Evolutionary conservation across 2,113 vertebrate species (phyloP), one percentile per base, ranked within the genome.

Genomic region (Phalacrocorax pelagicus): DNA sequence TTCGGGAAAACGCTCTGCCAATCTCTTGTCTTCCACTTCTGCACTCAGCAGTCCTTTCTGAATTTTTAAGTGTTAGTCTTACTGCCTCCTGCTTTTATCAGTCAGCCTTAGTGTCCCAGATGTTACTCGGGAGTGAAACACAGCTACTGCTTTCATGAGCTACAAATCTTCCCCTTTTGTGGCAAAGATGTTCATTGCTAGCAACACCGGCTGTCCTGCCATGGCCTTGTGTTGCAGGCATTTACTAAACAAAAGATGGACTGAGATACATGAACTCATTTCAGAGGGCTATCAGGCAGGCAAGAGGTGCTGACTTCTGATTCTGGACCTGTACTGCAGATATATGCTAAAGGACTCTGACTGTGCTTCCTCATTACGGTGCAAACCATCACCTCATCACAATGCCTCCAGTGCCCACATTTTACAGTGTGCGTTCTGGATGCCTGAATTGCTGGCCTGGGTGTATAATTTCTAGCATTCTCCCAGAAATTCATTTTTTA

Each of bases 311-410:
- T 82, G 49, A 72, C 12, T 47, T 47, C 40, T 2, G 12, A 27
- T 59, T 59, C 61, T 51, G 57, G 38, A 42, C 29, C 46, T 61
- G 24, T 36, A 51, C 19, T 21, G 26, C 44, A 66, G 67, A 23
- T 5, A 3, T 19, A 11, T 11, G 38, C 66, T 59, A 34, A 72
- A 69, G 72, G 26, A 29, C 30, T 85, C 40, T 1, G 5, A 22
- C 58, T 38, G 27, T 3, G 5, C 15, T 62, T 71, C 14, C 51
- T 66, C 29, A 13, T 34, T 36, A 30, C 0, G 0, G 5, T 38
- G 20, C 51, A 24, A 73, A 12, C 6, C 32, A 19, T 26, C 38
- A 8, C n/a, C 34, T 79, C 73, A 58, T 21, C 14, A 30, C 22
- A 3, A 1, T 3, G 3, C 29, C 42, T 74, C 69, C 52, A 32